phyloP scores from a whole-genome alignment of 2,113 vertebrate genomes.

The Sisor rabdophorus region DNA sequence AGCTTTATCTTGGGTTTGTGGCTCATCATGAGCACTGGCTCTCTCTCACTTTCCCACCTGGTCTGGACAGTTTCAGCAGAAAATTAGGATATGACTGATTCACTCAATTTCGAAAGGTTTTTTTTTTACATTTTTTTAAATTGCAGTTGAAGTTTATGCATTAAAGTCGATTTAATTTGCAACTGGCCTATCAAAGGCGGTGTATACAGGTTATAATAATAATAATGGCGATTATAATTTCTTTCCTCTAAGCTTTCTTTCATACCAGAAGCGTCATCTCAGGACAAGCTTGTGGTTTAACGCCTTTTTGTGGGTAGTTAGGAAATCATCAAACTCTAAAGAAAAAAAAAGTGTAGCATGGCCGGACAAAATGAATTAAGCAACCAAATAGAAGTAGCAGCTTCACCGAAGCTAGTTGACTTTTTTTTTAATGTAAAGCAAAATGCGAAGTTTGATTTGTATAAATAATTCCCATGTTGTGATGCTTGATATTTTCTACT shows the following conservation, averaged over 20 bases:
- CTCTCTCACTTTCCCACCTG: conserved; percentile 33
- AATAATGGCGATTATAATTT: background rate
- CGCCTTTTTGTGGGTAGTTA: background rate
- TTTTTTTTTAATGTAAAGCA: background rate
- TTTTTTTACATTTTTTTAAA: conserved; percentile 12
- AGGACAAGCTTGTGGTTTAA: conserved; percentile 32
- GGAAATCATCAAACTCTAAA: conserved; percentile 21
- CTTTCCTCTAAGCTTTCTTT: background rate
- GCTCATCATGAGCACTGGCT: background rate
- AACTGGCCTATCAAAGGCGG: background rate
- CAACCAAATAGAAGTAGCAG: background rate
- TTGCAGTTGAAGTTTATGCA: background rate
- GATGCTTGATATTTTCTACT: background rate
- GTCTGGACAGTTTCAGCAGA: background rate
- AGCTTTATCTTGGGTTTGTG: background rate
- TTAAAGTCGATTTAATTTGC: background rate
- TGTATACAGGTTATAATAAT: background rate
- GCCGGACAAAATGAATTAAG: background rate
- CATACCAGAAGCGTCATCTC: conserved; percentile 9
- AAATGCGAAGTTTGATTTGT: background rate
- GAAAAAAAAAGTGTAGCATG: background rate
- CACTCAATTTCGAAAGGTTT: background rate
- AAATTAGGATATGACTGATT: background rate
- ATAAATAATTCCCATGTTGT: background rate
- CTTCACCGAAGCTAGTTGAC: background rate